Conservation (phyloP, 2,888 invertebrate genomes). For the Dolichopus griseipennis region DNA sequence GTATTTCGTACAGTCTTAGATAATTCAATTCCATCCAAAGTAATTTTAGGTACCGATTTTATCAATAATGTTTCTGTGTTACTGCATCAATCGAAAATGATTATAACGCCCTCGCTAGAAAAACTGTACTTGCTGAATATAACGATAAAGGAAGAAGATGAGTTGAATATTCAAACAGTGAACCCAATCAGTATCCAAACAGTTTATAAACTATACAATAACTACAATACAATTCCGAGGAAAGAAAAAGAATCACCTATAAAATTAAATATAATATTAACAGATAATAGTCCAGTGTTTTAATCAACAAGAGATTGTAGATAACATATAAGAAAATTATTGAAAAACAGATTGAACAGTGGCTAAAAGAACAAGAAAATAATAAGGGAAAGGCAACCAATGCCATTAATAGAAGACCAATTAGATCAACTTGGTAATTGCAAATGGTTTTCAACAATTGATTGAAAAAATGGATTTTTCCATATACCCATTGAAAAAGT, state of each 20-base stretch:
- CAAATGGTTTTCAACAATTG: no score
- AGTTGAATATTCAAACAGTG: not conserved
- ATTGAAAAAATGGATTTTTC: no score
- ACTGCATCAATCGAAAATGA: not conserved
- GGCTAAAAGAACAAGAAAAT: no score
- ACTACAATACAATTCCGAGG: not conserved
- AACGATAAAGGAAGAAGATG: not conserved
- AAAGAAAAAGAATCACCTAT: not conserved
- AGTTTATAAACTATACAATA: not conserved
- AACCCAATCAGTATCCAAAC: not conserved
- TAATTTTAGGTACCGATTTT: not conserved
- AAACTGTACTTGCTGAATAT: not conserved
- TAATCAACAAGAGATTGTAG: slow-evolving; percentile 26
- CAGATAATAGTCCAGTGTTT: slow-evolving; percentile 24
- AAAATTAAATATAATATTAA: slow-evolving; percentile 9
- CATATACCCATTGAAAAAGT: no score
- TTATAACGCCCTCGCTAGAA: not conserved
- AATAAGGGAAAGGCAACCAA: no score
- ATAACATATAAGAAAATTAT: slow-evolving; percentile 25
- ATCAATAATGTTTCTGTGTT: not conserved
- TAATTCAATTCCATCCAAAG: not conserved
- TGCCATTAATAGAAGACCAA: no score
- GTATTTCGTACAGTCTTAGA: not conserved
- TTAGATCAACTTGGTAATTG: no score
- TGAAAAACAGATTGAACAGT: slow-evolving; percentile 24